Evolutionary conservation across 2,888 invertebrate genomes (phyloP), one percentile per base, ranked within the genome.

Genomic region (Cartodere bifasciata): DNA sequence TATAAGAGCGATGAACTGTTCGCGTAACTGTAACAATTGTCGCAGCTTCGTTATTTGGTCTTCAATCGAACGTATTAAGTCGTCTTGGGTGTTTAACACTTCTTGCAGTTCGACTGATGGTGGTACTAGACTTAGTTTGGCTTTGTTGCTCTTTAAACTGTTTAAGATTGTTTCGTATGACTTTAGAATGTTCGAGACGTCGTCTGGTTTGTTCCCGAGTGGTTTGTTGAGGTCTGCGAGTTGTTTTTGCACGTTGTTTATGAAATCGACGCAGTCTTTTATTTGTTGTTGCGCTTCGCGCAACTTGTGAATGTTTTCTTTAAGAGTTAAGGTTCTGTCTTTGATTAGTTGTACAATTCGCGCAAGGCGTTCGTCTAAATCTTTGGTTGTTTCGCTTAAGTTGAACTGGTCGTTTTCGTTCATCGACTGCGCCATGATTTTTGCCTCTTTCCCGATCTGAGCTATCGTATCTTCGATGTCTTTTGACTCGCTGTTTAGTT

Each of bases 331-430:
- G 20, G 77, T 73, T 39, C 84, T 75, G 44, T 87, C 86, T 40
- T 75, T 72, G 7, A 88, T 82, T 2, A 81, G 70, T 11, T 73
- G 70, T 25, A 75, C 72, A 2, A 88, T 72, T 47, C 79, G 72
- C 9, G 70, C 71, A 52, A 83, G 82, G 41, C 81, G 78, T 46
- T 88, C 86, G 38, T 75, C 79, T 45, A 90, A 59, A 30, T 74
- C 72, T 41, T 79, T 80, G 17, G 90, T 63, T 46, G 80, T 77
- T 53, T 87, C 87, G 41, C 81, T 81, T 1, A 92, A 64, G 41
- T 79, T 78, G 13, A 86, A 64, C 50, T 85, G 82, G 47, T 92
- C 91, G 0, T 85, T 79, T 53, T 88, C 87, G 43, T 78, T 83
- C 12, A 92, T 63, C 0, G 83, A 75, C 24, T 84, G 78, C 43